Base-by-base conservation (phyloP, 2,113 vertebrate species). In the Hippocampus guttulatus region DNA sequence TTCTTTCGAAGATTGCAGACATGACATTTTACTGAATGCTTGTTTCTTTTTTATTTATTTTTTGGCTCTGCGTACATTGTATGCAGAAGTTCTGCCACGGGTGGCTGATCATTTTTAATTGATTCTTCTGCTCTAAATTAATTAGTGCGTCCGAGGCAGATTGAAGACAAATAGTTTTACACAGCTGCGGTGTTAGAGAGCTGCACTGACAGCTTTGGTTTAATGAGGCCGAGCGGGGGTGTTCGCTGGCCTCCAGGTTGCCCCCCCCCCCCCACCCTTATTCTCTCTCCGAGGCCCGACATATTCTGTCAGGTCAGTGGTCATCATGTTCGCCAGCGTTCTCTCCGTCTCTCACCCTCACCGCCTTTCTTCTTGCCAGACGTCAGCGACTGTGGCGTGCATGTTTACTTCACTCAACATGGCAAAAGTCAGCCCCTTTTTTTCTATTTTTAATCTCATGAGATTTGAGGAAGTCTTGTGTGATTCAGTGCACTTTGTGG, bases 251-350 rank as follows among this genome's bases (percentile, higher is more conserved):
- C 69, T 65, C 82, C 79, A 61, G 58, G 8, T 27, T 55, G 30
- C 15, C 16, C 57, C 18, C 7, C 62, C 75, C 77, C 38, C 64
- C 2, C 71, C n/a, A n/a, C n/a, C n/a, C n/a, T n/a, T 27, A 27
- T 27, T 27, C 25, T 27, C 25, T 27, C 86, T 78, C 55, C 57
- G 1, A 67, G 80, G 80, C 41, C 82, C 63, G 65, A 77, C 76
- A 70, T 81, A 70, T 66, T 47, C 80, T 89, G 83, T 82, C 86
- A 81, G 85, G 83, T 87, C 88, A 78, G 66, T 63, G 77, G 68
- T 70, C 80, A 75, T 89, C 86, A 84, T 71, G 81, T 79, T 80
- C 74, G 63, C 76, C 75, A 45, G 62, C 27, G 8, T 64, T 61
- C 27, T 58, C 55, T 27, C 55, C 14, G 2, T 58, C 55, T 27